These are phyloP conservation scores for Urocynchramus pylzowi DNA, from an alignment of 2,113 vertebrate genomes.

Conservation along the genomic window DNA sequence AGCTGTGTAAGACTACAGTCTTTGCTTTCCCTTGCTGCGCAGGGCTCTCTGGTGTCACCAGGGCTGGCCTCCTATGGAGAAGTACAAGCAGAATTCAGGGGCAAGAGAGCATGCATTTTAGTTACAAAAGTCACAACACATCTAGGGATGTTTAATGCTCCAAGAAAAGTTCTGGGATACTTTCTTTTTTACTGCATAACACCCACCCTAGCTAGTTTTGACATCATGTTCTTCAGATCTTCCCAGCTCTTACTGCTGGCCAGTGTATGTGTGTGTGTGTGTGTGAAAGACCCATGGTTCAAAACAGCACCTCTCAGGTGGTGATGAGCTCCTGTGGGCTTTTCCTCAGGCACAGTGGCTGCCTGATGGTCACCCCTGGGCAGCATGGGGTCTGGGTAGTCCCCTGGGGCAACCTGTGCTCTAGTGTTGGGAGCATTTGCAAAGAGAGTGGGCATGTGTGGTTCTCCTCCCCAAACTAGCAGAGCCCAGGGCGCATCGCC, in stretches of 20 bases:
- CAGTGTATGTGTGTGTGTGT: too few relatives aligned
- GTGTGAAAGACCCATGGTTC: neutral
- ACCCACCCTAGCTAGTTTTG: neutral
- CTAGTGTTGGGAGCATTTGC: neutral
- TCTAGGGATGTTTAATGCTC: neutral
- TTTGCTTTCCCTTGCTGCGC: neutral
- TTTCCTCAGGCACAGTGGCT: neutral
- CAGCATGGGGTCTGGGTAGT: neutral
- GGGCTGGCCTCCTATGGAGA: neutral
- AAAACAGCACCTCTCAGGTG: rapidly evolving
- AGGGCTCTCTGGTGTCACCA: neutral
- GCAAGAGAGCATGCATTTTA: neutral
- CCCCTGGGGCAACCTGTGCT: neutral
- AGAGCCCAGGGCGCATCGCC: rapidly evolving
- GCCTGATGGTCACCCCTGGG: rapidly evolving
- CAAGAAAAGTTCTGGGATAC: neutral
- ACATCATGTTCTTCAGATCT: neutral
- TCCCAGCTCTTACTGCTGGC: neutral
- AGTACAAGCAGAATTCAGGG: neutral
- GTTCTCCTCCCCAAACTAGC: neutral
- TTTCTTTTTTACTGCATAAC: neutral
- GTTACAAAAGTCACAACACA: neutral
- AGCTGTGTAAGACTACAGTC: neutral
- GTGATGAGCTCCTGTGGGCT: neutral
- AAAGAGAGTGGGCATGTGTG: neutral